These are phyloP conservation scores for Solenopsis invicta DNA, from an alignment of 1,140 invertebrate species.

Conservation along the genomic window DNA sequence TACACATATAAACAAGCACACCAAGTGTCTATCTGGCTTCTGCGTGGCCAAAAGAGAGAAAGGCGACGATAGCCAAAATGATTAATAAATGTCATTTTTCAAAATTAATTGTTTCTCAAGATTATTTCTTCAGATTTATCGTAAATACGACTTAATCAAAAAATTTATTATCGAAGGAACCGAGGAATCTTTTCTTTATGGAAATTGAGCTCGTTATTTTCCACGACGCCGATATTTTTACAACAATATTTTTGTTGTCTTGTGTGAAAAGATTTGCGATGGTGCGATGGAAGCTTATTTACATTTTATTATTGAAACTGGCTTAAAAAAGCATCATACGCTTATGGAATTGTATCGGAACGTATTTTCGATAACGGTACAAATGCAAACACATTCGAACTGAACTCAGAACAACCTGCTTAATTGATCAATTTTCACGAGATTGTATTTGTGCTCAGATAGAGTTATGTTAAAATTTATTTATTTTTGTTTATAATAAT, in stretches of 20 bases:
- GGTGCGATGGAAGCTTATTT: conserved; percentile 44
- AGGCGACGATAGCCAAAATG: neutral
- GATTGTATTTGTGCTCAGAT: conserved; percentile 26
- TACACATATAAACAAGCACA: neutral
- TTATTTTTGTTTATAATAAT: conserved; percentile 24
- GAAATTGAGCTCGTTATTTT: conserved; percentile 46
- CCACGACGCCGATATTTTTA: conserved; percentile 40
- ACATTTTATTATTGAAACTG: conserved; percentile 62
- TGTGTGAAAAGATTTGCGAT: conserved; percentile 50
- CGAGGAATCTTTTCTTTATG: conserved; percentile 16
- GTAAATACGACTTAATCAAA: neutral
- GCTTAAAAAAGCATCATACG: conserved; percentile 62
- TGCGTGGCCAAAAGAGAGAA: neutral
- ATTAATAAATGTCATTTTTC: conserved; percentile 9
- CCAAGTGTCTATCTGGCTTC: neutral
- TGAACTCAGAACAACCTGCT: conserved; percentile 9
- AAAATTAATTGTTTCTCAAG: neutral
- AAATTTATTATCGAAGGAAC: neutral
- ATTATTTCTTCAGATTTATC: neutral
- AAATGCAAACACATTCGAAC: conserved; percentile 29
- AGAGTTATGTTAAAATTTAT: conserved; percentile 11
- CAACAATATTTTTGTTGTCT: conserved; percentile 55
- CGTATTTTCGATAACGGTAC: conserved; percentile 53
- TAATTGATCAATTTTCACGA: conserved; percentile 47
- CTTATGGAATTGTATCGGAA: conserved; percentile 51